Evolutionary conservation across 2,888 invertebrate species (phyloP).

Genomic region (Prosapia bicincta): DNA sequence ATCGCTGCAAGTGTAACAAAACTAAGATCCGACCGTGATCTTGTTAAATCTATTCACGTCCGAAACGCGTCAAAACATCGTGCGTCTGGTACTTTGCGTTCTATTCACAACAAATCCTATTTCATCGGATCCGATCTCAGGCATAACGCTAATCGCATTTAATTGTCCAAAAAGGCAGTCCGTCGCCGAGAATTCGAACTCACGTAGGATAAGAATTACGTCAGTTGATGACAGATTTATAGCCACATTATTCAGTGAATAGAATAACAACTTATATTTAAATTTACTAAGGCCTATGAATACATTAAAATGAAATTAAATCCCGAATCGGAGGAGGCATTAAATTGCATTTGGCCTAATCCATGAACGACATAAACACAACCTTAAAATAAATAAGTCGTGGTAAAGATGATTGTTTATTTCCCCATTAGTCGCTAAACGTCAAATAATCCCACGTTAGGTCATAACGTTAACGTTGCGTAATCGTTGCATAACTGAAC

Average conservation of each 20-base stretch:
- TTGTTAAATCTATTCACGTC: not conserved
- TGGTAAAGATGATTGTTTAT: too few species aligned
- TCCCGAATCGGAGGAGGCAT: conserved; percentile 16
- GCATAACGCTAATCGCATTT: not conserved
- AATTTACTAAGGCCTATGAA: conserved; percentile 16
- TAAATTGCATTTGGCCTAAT: not conserved
- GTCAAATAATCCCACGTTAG: too few species aligned
- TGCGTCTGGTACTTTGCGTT: not conserved
- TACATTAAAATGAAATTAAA: conserved; percentile 18
- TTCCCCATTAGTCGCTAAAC: too few species aligned
- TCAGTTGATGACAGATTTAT: conserved; percentile 13
- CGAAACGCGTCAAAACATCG: not conserved
- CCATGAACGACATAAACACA: not conserved
- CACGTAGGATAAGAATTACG: conserved; percentile 14
- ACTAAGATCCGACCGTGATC: not conserved
- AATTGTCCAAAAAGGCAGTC: not conserved
- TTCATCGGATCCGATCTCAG: not conserved
- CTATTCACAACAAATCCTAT: not conserved
- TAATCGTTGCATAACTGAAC: too few species aligned
- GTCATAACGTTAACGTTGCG: too few species aligned
- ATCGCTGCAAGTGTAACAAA: not conserved
- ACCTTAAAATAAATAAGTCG: not conserved
- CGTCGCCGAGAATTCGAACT: not conserved
- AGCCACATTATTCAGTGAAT: conserved; percentile 10
- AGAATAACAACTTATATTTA: conserved; percentile 11